phyloP scores from a whole-genome alignment of 2,113 vertebrate species.

The Perca fluviatilis region DNA sequence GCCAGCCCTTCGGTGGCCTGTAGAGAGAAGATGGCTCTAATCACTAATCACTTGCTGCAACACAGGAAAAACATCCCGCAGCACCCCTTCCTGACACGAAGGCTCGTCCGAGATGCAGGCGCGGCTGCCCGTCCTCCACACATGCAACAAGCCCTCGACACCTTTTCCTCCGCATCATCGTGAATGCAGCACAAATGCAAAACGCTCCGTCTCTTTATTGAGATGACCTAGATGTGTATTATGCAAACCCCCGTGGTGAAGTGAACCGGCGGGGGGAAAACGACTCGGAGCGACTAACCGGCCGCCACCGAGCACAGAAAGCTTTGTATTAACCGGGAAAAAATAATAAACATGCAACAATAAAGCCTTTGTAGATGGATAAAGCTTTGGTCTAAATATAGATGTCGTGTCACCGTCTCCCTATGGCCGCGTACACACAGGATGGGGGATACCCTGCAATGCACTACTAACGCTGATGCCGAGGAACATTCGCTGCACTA shows the following conservation, averaged over 20 bases:
- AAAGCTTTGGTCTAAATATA: slow-evolving; percentile 79
- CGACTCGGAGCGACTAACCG: neutral
- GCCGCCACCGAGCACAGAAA: slow-evolving; percentile 5
- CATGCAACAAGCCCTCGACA: slow-evolving; percentile 29
- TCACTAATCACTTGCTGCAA: slow-evolving; percentile 75
- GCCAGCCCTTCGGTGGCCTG: slow-evolving; percentile 65
- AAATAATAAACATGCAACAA: slow-evolving; percentile 41
- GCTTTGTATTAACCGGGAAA: slow-evolving; percentile 25
- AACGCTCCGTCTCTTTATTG: neutral
- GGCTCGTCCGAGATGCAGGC: slow-evolving; percentile 51
- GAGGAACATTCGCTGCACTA: slow-evolving; percentile 2
- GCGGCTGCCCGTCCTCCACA: slow-evolving; percentile 19
- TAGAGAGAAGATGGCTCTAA: slow-evolving; percentile 76
- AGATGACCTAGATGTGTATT: slow-evolving; percentile 70
- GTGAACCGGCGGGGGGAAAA: neutral
- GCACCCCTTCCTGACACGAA: slow-evolving; percentile 67
- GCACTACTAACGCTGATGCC: slow-evolving; percentile 14
- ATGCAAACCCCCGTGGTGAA: slow-evolving; percentile 35
- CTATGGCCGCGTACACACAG: slow-evolving; percentile 53
- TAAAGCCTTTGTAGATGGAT: slow-evolving; percentile 46
- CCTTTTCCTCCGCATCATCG: slow-evolving; percentile 7
- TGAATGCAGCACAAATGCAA: slow-evolving; percentile 22
- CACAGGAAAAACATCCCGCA: slow-evolving; percentile 75
- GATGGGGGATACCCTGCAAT: slow-evolving; percentile 70
- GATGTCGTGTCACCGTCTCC: slow-evolving; percentile 66